Percentiles rank a stretch among this genome's conserved stretches.
Conservation (phyloP, 1,140 invertebrate species). For the Platorchestia sp. region DNA sequence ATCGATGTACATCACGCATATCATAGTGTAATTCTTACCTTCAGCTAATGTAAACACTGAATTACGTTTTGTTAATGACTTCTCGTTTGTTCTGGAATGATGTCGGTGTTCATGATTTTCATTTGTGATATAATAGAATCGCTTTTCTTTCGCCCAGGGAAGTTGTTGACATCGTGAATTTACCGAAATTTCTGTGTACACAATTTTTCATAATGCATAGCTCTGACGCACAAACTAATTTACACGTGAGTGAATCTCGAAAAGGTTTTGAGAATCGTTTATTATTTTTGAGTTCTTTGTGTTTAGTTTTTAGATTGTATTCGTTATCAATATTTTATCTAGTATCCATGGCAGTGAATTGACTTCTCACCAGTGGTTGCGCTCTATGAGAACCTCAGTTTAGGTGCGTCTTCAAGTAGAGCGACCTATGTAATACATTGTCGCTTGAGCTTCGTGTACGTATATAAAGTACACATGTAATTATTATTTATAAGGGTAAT, state of each 20-base stretch:
- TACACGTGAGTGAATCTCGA: not conserved
- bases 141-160: not conserved
- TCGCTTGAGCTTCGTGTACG: not conserved
- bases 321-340: not conserved
- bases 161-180: not conserved
- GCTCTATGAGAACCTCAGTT: not conserved
- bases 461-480: not conserved
- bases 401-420: not conserved
- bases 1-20: not conserved
- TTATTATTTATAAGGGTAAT: not conserved
- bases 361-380: not conserved
- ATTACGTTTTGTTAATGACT: not conserved
- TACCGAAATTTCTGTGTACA: not conserved
- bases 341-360: not conserved
- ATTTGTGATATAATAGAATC: not conserved
- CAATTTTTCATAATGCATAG: not conserved
- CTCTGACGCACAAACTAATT: not conserved
- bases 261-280: not conserved
- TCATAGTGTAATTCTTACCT: not conserved
- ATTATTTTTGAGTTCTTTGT: not conserved
- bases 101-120: not conserved
- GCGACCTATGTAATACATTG: not conserved
- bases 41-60: not conserved
- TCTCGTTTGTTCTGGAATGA: not conserved
- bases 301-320: not conserved